Evolutionary conservation across 2,113 vertebrate genomes (phyloP), one percentile per base, ranked within the genome.

Genomic region (Phylloscopus trochiloides): DNA sequence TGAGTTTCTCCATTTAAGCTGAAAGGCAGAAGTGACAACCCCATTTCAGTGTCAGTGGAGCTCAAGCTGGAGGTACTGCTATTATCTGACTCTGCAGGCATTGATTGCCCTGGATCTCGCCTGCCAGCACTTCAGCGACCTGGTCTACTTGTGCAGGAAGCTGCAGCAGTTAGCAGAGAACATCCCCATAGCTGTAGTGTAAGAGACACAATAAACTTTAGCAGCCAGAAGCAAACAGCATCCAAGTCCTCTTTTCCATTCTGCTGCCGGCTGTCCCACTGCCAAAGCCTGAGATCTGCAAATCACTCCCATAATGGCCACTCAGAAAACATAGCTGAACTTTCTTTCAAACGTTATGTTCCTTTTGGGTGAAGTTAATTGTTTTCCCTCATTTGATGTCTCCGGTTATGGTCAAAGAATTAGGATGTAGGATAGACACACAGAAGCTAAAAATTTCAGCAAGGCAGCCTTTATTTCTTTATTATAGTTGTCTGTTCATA

Each of bases 361-460:
- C 25, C 82, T 88, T 91, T 12, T 2, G 36, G 65, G 17, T 4
- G 2, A 50, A 74, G 54, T 83, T 73, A 58, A 67, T 80, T 84
- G 75, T 88, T 76, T 70, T 86, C 45, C 88, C 55, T 86, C 86
- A 38, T 57, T 63, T 88, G 55, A 51, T 77, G 61, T 63, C 52
- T 87, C 36, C 70, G 78, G 51, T 71, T 95, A 63, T 38, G 85
- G 66, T 36, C 68, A 78, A 78, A 75, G 73, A 75, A 83, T 81
- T 84, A 72, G 61, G 68, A 67, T 81, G 92, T 68, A 84, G 65
- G 73, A 84, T 63, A 84, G 76, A 85, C 36, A 85, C 36, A 90
- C 84, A 72, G 94, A 94, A 91, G 94, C 57, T 84, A 65, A 54
- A 87, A 42, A 62, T 81, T 67, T 92, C 84, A 92, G 57, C 65